Conservation (phyloP, 2,797 vertebrate species). For the Cynopterus sphinx region DNA sequence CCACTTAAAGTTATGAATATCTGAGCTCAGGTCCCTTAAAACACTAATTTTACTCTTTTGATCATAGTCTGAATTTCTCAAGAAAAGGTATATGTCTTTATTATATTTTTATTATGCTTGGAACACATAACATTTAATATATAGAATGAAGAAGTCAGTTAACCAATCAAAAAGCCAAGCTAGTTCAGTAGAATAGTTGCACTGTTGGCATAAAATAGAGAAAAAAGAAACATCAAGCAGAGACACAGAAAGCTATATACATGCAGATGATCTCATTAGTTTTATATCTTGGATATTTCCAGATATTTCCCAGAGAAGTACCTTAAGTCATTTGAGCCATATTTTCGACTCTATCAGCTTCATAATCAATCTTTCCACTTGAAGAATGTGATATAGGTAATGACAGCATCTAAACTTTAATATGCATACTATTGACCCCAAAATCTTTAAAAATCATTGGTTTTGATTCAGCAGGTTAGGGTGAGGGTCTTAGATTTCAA, state of each 20-base stretch:
- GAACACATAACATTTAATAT: not conserved
- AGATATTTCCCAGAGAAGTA: not conserved
- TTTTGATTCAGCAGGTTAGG: not conserved
- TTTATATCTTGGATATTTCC: not conserved
- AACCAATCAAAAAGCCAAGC: not conserved
- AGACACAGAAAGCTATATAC: not conserved
- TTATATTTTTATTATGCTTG: not conserved
- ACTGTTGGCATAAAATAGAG: not conserved
- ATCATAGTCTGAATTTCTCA: not conserved
- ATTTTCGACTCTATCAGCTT: not conserved
- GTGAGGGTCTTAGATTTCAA: not conserved
- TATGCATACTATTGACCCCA: not conserved
- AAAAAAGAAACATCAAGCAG: not conserved
- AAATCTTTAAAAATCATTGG: not conserved
- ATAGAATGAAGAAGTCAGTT: not conserved
- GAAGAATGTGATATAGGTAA: not conserved
- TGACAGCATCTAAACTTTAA: not conserved
- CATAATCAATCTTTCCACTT: not conserved
- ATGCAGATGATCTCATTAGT: not conserved
- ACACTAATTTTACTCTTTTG: not conserved
- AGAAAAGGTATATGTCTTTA: not conserved
- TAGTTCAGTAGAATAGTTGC: not conserved
- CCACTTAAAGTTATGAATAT: not conserved
- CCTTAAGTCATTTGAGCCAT: not conserved
- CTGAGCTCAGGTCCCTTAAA: not conserved